Base-by-base conservation (phyloP, 2,797 vertebrate species). In the Centropyge bicolor region DNA sequence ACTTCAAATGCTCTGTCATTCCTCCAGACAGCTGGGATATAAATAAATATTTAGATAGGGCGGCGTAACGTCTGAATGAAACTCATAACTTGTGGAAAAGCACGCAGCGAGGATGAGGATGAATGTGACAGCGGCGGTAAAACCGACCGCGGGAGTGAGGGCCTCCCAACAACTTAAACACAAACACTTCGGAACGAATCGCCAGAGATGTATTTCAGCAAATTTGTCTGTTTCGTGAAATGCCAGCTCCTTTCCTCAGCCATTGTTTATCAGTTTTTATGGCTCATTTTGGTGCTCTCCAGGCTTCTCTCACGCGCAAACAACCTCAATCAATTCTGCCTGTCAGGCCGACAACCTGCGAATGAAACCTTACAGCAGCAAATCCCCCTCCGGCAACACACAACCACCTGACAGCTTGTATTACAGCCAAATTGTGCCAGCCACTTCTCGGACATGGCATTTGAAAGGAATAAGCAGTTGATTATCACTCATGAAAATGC, bases 381-480 rank as follows among this genome's bases (percentile, higher is more conserved):
- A 87, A 85, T 74, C 77, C 82, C 69, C 51, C 80, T 72, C 43
- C 40, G 35, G 80, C 70, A 24, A 66, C 49, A 62, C 56, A 56
- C 78, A 73, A 73, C 69, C 73, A 74, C 62, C 77, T 82, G 76
- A 82, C 85, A 79, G 80, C 83, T 78, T 67, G 67, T 76, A 66
- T 86, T 80, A 81, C 61, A 49, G 68, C 20, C 0, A 62, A 60
- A 69, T 49, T 45, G 62, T 59, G 49, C 56, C 61, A 12, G 81
- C 68, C 66, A 63, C 76, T 71, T 82, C 79, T 82, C 27, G 13
- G 59, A 88, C 66, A 54, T 90, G 86, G 77, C 83, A 88, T 90
- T 89, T 86, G 76, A 89, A 89, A 76, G 80, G 75, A 88, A 91
- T 83, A 80, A 88, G 86, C 81, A 66, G 70, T 89, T 93, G 87